Conservation (phyloP, 2,797 vertebrate genomes). For the Eulemur coronatus region DNA sequence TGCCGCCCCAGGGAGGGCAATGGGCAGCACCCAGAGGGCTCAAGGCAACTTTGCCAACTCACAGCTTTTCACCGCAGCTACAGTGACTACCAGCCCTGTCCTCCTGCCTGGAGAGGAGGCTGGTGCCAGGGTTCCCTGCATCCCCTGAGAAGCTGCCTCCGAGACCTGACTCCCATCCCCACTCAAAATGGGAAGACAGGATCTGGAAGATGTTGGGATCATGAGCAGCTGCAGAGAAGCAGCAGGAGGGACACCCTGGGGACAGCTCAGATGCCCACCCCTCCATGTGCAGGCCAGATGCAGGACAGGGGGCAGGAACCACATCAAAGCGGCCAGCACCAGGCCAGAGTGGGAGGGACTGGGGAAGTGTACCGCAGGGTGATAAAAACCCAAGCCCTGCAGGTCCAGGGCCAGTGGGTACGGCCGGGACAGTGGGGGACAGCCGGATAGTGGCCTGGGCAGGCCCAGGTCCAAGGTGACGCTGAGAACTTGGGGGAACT, state of each 20-base stretch:
- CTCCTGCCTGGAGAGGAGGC: too few species aligned
- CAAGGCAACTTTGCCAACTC: not conserved
- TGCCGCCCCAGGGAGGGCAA: not conserved
- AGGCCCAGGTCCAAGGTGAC: accelerated
- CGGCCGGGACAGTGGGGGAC: not conserved
- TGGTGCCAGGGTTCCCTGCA: not conserved
- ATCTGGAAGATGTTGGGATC: not conserved
- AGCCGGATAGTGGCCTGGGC: not conserved
- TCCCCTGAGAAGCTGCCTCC: not conserved
- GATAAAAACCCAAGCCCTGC: conserved; percentile 10
- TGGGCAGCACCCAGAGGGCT: not conserved
- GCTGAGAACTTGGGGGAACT: not conserved
- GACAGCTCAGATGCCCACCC: conserved; percentile 29
- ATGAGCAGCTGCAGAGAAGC: not conserved
- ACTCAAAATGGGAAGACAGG: not conserved
- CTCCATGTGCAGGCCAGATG: conserved; percentile 84
- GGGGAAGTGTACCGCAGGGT: conserved; percentile 49
- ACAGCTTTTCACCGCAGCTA: not conserved
- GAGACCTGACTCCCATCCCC: not conserved
- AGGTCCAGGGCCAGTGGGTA: not conserved
- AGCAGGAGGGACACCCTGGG: not conserved
- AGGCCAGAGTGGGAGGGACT: conserved; percentile 48
- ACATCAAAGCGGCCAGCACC: conserved; percentile 80
- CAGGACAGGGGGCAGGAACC: conserved; percentile 62
- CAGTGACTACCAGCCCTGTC: not conserved